Base-by-base conservation (phyloP, 2,797 vertebrate species). In the Acanthornis magna region DNA sequence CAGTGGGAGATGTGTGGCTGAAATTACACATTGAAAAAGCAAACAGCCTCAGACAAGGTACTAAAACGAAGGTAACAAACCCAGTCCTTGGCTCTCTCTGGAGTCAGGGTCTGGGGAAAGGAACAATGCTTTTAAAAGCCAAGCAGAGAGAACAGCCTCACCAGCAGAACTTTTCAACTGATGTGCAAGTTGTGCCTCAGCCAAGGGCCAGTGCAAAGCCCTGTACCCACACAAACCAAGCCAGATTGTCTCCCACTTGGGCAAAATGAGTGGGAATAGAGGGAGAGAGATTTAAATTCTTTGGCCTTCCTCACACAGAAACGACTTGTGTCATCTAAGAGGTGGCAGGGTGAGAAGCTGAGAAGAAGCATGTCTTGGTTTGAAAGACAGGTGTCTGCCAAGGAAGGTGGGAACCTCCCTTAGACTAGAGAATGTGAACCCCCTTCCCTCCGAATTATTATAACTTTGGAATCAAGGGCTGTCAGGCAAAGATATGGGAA, bases 301-400 rank as follows among this genome's bases (percentile, higher is more conserved):
- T 55, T 32, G 67, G 19, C 60, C 15, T 70, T 70, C 25, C 25
- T 84, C 57, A 57, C 18, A 30, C 18, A 55, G 50, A 51, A 72
- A 20, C 40, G 55, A 7, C 0, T 0, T 42, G 2, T 14, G 12
- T 87, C 27, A 26, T 45, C 60, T 42, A 36, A 58, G 57, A 58
- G 43, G 20, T 55, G 32, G 14, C 27, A n/a, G 26, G 68, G 34
- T 3, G 6, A 78, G 51, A 84, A 76, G 22, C 0, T 40, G 20
- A 58, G 65, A 86, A 42, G 65, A 74, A 68, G 38, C 38, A 38
- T 38, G 38, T 38, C 38, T 38, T 38, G 38, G 38, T 38, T 38
- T 38, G 38, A 38, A 11, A 38, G 38, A 38, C 38, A 38, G 38
- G 38, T 38, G 38, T 38, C 38, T 38, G 38, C 38, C 11, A 38